Evolutionary conservation across 2,888 invertebrate genomes (phyloP), one percentile per base, ranked within the genome.

Genomic region (Cataglyphis altisquamis): DNA sequence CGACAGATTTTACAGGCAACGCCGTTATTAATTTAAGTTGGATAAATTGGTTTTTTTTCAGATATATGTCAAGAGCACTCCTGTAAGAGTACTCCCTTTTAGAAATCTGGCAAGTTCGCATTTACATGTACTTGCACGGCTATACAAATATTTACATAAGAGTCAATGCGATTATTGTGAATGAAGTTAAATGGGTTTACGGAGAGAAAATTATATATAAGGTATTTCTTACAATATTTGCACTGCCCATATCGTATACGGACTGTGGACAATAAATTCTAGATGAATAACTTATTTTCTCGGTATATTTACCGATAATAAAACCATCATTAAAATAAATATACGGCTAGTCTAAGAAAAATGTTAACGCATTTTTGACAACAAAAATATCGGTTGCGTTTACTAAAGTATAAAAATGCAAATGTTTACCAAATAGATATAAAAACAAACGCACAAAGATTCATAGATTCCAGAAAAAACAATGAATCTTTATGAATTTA

Each of bases 111-210:
- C 57, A 68, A 77, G 67, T 48, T 68, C 41, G 68, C 68, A 68
- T 77, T 77, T 67, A 57, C 77, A 32, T 77, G 41, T 55, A 57
- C 55, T 68, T 57, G 77, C 57, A 55, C 68, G 68, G 29, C 41
- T 68, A 29, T 57, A 68, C 77, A 67, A 77, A 77, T 57, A 67
- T 77, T 77, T 77, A 68, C 21, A 5, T 68, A 77, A 77, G 68
- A 77, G 57, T 77, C 55, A 67, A 77, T 77, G 68, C 55, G 68
- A 77, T 77, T 77, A 77, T 68, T 39, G 55, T 32, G 77, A 77
- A 77, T 68, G 55, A 77, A 77, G 68, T 77, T 68, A 52, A 52
- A 18, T 48, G 29, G 67, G 29, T 55, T 68, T 77, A 68, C 39
- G 77, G 21, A 68, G n/a, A 41, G 68, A 77, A 77, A 77, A 67